phyloP scores from a whole-genome alignment of 1,140 invertebrate genomes.

The Lucilia sericata region DNA sequence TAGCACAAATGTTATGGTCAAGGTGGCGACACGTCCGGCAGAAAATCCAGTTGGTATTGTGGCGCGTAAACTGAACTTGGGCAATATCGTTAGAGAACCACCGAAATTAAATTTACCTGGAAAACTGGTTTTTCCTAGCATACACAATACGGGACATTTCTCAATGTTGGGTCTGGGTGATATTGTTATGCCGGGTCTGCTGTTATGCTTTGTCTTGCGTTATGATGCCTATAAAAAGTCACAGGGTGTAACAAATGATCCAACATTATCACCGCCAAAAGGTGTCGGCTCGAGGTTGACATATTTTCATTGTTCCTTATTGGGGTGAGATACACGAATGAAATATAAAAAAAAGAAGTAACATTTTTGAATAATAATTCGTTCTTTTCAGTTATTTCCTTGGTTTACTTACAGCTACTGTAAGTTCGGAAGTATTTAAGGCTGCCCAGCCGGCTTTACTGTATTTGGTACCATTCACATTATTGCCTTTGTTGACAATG shows the following conservation, averaged over 20 bases:
- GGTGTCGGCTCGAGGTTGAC: slow-evolving; percentile 72
- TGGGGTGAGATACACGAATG: slow-evolving; percentile 73
- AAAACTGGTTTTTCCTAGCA: slow-evolving; percentile 96
- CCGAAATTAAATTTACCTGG: slow-evolving; percentile 96
- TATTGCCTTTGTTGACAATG: slow-evolving; percentile 95
- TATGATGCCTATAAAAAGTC: slow-evolving; percentile 98
- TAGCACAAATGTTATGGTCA: slow-evolving; percentile 98
- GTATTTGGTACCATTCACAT: slow-evolving; percentile 96
- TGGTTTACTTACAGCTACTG: slow-evolving; percentile 94
- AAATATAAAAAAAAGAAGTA: background rate
- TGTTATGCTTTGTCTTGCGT: slow-evolving; percentile 94
- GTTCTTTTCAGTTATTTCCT: slow-evolving; percentile 81
- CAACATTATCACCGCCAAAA: slow-evolving; percentile 63
- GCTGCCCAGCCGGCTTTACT: slow-evolving; percentile 96
- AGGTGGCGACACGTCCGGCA: slow-evolving; percentile 86
- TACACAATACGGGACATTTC: slow-evolving; percentile 95
- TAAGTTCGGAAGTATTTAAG: slow-evolving; percentile 97
- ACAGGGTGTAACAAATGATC: slow-evolving; percentile 66
- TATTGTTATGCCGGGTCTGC: slow-evolving; percentile 97
- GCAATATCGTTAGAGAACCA: slow-evolving; percentile 86
- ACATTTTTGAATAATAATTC: background rate
- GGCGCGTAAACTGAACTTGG: slow-evolving; percentile 90
- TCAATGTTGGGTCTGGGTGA: slow-evolving; percentile 97
- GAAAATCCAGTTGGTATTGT: slow-evolving; percentile 96
- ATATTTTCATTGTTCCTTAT: slow-evolving; percentile 98